A percentile compares a stretch with the other conserved stretches of the same genome.
Conservation (phyloP, 1,140 invertebrate species). For the Spodoptera frugiperda region DNA sequence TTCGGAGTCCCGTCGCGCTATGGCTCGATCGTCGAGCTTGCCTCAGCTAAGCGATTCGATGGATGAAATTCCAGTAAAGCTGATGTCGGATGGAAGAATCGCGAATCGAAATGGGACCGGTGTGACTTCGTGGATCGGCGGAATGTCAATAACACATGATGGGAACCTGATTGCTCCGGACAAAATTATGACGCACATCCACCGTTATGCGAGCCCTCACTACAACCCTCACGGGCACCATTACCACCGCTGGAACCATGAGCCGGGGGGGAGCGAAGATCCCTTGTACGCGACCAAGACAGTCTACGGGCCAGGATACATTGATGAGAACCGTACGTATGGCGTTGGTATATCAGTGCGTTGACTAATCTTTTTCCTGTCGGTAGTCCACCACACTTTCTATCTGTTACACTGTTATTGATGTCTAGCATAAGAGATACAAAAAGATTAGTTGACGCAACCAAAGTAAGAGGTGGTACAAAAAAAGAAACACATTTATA, state of each 20-base stretch:
- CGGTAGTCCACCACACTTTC: slow-evolving; percentile 29
- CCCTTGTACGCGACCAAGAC: slow-evolving; percentile 82
- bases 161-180: slow-evolving; percentile 82
- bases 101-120: slow-evolving; percentile 76
- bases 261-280: slow-evolving; percentile 80
- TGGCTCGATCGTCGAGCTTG: slow-evolving; percentile 71
- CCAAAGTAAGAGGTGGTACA: slow-evolving; percentile 51
- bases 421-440: neutral
- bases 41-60: slow-evolving; percentile 80
- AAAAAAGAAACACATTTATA: slow-evolving; percentile 49
- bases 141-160: slow-evolving; percentile 84
- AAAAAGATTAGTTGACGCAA: slow-evolving; percentile 68
- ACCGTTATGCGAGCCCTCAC: slow-evolving; percentile 82
- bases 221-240: slow-evolving; percentile 81
- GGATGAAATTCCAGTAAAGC: slow-evolving; percentile 85
- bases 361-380: slow-evolving; percentile 64
- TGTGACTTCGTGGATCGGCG: slow-evolving; percentile 82
- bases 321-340: slow-evolving; percentile 85
- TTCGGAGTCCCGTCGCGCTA: slow-evolving; percentile 72
- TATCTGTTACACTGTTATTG: slow-evolving; percentile 19
- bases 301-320: slow-evolving; percentile 83
- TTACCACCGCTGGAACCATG: slow-evolving; percentile 81
- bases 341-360: slow-evolving; percentile 58
- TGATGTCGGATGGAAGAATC: slow-evolving; percentile 81
- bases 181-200: slow-evolving; percentile 82